Evolutionary conservation across 2,888 invertebrate genomes (phyloP).

Genomic region (Bombylius major): DNA sequence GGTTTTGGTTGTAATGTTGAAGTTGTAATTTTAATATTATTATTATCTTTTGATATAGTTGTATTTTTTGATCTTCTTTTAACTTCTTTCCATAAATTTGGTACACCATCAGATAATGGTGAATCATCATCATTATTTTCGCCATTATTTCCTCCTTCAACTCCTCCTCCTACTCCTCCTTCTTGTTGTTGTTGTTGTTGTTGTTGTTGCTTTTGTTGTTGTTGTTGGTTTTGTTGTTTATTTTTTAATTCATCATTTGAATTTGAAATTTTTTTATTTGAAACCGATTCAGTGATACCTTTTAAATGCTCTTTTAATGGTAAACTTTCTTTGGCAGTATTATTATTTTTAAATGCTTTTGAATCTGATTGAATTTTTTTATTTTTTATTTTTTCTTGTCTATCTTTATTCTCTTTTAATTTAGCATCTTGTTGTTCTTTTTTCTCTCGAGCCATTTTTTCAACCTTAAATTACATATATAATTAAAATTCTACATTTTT

Average conservation of each 20-base stretch:
- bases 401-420: too few relatives aligned
- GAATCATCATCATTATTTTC: slow-evolving; percentile 15
- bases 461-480: background rate
- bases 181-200: slow-evolving; percentile 14
- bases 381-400: background rate
- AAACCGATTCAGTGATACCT: background rate
- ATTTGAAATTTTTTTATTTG: background rate
- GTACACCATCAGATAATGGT: slow-evolving; percentile 21
- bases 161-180: slow-evolving; percentile 14
- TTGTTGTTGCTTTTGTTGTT: slow-evolving; percentile 1
- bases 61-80: slow-evolving; percentile 45
- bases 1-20: slow-evolving; percentile 21
- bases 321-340: background rate
- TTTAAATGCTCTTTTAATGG: slow-evolving; percentile 6
- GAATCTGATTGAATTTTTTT: background rate
- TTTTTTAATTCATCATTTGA: background rate
- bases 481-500: too few relatives aligned
- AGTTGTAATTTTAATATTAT: slow-evolving; percentile 14
- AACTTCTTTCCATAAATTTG: slow-evolving; percentile 42
- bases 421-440: background rate
- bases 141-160: background rate
- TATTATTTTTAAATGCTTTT: background rate
- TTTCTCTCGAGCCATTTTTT: background rate
- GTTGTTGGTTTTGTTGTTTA: background rate
- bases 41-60: slow-evolving; percentile 39